These are phyloP conservation scores for Gephyroberyx darwinii DNA, from an alignment of 2,797 vertebrate species.

Conservation along the genomic window DNA sequence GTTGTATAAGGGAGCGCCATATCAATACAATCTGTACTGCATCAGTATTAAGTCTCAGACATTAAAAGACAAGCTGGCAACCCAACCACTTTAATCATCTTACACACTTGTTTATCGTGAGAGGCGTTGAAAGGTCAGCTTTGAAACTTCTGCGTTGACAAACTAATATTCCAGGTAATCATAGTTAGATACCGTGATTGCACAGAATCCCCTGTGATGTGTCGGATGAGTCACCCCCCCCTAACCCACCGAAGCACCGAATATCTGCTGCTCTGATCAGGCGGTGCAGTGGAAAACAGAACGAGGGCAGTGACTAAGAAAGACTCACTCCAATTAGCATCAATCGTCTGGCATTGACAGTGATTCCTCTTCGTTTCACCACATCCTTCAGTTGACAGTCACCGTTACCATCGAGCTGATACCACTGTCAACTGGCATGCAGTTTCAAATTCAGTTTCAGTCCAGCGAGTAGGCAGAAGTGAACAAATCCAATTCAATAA, in stretches of 20 bases:
- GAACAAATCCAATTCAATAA: no score
- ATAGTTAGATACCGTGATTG: not conserved
- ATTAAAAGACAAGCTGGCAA: slow-evolving; percentile 7
- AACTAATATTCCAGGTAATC: slow-evolving; percentile 6
- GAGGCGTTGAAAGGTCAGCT: no score
- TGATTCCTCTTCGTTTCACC: not conserved
- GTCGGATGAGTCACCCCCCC: slow-evolving; percentile 24
- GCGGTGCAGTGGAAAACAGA: slow-evolving; percentile 5
- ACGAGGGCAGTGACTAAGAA: not conserved
- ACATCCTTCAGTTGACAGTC: not conserved
- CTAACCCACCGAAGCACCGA: slow-evolving; percentile 2
- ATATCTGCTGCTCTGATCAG: slow-evolving; percentile 8
- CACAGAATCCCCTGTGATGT: slow-evolving; percentile 12
- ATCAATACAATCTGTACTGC: slow-evolving; percentile 30
- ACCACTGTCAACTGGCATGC: no score
- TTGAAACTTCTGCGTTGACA: no score
- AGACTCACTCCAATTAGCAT: not conserved
- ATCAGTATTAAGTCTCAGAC: slow-evolving; percentile 19
- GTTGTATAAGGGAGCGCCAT: slow-evolving; percentile 37
- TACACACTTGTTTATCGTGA: no score
- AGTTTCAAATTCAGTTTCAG: no score
- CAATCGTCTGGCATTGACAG: not conserved
- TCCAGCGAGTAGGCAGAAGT: no score
- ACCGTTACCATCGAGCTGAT: no score
- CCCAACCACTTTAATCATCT: no score